A percentile compares a stretch with the other conserved stretches of the same genome.
These are phyloP conservation scores for Pelodytes ibericus DNA, from an alignment of 2,797 vertebrate species.

Conservation along the genomic window DNA sequence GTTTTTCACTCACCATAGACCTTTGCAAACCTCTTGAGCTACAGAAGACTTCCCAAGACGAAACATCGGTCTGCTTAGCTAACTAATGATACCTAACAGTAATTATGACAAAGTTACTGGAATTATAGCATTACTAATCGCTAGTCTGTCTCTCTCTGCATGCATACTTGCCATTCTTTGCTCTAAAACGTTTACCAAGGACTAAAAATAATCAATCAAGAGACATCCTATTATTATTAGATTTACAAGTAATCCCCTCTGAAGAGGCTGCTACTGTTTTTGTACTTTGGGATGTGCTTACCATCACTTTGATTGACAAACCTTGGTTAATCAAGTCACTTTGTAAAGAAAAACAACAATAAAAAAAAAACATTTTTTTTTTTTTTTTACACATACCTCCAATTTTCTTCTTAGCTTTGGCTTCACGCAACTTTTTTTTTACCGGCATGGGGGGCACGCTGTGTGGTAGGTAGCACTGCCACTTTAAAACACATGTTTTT, in stretches of 20 bases:
- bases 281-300: not conserved
- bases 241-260: not conserved
- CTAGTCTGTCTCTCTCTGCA: not conserved
- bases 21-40: too few species aligned
- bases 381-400: too few species aligned
- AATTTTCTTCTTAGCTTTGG: not conserved
- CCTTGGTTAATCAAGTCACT: not conserved
- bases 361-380: too few species aligned
- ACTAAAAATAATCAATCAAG: conserved; percentile 32
- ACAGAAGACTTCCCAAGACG: too few species aligned
- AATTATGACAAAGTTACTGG: too few species aligned
- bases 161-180: not conserved
- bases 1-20: too few species aligned
- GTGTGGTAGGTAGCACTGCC: too few species aligned
- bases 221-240: conserved; percentile 37
- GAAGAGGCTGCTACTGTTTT: not conserved
- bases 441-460: too few species aligned
- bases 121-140: not conserved
- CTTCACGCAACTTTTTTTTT: too few species aligned
- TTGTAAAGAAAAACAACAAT: not conserved
- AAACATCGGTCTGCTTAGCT: too few species aligned
- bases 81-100: too few species aligned
- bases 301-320: not conserved
- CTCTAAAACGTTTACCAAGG: not conserved
- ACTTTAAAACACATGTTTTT: too few species aligned